Evolutionary conservation across 2,113 vertebrate species (phyloP).

Genomic region (Tringa solitaria): DNA sequence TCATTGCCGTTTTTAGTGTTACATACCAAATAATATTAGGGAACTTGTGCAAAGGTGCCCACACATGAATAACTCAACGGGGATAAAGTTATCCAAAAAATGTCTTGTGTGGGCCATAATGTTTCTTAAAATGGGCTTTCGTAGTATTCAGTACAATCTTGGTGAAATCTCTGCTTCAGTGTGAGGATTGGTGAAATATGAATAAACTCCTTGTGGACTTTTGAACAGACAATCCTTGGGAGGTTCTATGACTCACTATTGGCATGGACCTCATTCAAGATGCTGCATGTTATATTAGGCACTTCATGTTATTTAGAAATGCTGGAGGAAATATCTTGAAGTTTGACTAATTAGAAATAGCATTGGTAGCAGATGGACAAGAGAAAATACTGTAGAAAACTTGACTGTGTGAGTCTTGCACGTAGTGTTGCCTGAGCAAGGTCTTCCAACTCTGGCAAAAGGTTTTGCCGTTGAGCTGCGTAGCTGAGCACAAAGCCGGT

Average conservation of each 20-base stretch:
- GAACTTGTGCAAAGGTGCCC: neutral
- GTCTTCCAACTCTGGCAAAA: neutral
- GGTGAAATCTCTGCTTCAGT: neutral
- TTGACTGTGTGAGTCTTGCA: neutral
- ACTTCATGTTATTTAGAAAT: constrained; percentile 6
- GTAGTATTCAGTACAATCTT: neutral
- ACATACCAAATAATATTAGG: neutral
- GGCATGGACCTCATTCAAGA: neutral
- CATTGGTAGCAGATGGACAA: constrained; percentile 2
- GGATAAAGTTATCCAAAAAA: neutral
- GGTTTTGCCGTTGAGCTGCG: neutral
- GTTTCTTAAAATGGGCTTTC: neutral
- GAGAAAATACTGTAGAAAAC: neutral
- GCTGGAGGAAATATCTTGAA: constrained; percentile 4
- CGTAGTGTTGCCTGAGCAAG: neutral
- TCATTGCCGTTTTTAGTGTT: neutral
- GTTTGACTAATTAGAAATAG: constrained; percentile 9
- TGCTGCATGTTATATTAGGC: neutral
- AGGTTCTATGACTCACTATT: neutral
- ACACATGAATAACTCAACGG: neutral
- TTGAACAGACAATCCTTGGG: neutral
- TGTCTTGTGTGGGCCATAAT: neutral
- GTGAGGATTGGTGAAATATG: neutral
- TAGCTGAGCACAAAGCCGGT: neutral
- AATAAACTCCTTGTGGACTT: neutral